Conservation (phyloP, 2,113 vertebrate species). For the Daubentonia madagascariensis region DNA sequence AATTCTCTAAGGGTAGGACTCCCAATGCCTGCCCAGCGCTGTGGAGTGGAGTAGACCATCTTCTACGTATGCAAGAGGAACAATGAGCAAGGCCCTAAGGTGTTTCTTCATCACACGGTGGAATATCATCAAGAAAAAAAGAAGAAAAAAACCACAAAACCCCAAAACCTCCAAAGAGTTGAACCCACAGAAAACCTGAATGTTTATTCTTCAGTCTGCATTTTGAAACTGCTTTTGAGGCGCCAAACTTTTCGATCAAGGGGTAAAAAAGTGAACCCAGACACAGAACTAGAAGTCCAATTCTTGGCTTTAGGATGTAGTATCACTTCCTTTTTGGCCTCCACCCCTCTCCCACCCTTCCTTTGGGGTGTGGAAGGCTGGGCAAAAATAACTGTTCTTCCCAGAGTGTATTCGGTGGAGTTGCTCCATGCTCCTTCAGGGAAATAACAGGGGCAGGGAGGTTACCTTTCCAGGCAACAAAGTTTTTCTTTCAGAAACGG, state of each 20-base stretch:
- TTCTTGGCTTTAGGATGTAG: neutral
- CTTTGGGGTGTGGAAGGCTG: constrained; percentile 1
- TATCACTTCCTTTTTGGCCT: constrained; percentile 44
- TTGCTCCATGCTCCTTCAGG: neutral
- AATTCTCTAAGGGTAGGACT: neutral
- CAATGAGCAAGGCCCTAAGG: neutral
- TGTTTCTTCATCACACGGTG: neutral
- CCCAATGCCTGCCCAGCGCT: neutral
- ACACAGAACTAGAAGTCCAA: neutral
- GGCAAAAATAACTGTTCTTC: constrained; percentile 50
- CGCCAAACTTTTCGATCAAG: neutral
- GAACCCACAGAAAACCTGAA: neutral
- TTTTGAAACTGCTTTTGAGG: neutral
- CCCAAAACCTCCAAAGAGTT: neutral
- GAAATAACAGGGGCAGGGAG: neutral
- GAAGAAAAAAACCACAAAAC: neutral
- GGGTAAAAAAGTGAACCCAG: neutral
- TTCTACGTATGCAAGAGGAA: neutral
- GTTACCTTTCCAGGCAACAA: neutral
- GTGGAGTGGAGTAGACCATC: neutral
- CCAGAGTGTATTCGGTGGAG: neutral
- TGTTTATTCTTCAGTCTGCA: neutral
- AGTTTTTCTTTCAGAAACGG: neutral
- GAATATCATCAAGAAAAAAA: neutral
- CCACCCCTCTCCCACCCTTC: constrained; percentile 55